A percentile compares a stretch with the other conserved stretches of the same genome.
Conservation (phyloP, 2,888 invertebrate genomes). For the Noctua janthina region DNA sequence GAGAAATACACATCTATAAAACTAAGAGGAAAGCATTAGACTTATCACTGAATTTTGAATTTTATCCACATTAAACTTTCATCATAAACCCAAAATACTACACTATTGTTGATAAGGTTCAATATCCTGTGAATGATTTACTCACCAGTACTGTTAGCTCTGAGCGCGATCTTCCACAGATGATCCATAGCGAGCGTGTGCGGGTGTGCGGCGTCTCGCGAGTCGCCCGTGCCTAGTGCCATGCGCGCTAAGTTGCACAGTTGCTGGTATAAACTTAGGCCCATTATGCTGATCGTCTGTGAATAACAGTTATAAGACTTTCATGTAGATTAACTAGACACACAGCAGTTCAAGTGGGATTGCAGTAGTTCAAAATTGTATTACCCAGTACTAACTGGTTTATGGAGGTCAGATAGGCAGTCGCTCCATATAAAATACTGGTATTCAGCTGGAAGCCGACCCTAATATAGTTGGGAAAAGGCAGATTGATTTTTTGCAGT, state of each 20-base stretch:
- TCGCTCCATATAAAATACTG: too few species aligned
- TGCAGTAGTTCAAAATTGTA: background rate
- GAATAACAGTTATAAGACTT: background rate
- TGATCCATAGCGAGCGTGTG: conserved; percentile 97
- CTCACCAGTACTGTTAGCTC: conserved; percentile 95
- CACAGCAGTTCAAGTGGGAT: background rate
- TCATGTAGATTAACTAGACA: background rate
- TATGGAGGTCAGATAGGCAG: too few species aligned
- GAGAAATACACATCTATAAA: background rate
- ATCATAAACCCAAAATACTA: background rate
- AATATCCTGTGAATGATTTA: background rate
- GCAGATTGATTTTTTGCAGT: background rate
- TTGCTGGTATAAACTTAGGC: conserved; percentile 97
- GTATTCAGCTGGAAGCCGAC: too few species aligned
- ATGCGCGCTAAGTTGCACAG: conserved; percentile 96
- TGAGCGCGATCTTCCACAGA: conserved; percentile 97
- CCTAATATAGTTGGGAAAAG: too few species aligned
- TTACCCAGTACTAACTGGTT: background rate
- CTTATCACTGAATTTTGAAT: background rate
- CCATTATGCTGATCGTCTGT: conserved; percentile 96
- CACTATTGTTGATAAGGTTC: background rate
- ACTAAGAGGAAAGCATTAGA: background rate
- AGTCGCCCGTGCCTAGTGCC: conserved; percentile 93
- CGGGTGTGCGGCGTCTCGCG: conserved; percentile 84
- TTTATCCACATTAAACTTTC: too few species aligned